These are phyloP conservation scores for Condylostylus longicornis DNA, from an alignment of 1,140 invertebrate species.

Conservation along the genomic window DNA sequence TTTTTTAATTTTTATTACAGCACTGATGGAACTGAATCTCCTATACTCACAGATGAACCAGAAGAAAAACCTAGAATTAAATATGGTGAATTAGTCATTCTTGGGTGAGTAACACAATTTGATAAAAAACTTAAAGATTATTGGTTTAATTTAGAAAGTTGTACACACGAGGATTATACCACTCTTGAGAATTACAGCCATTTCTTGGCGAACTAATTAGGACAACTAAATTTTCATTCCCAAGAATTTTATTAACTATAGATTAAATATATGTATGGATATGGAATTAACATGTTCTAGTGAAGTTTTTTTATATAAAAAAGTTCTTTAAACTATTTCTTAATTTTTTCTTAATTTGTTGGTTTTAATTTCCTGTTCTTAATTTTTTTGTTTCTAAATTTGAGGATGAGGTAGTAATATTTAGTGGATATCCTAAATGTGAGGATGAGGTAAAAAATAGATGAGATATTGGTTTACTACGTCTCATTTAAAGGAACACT, in stretches of 20 bases:
- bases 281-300: conserved; percentile 3
- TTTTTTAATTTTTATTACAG: conserved; percentile 32
- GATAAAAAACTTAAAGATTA: not conserved
- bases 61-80: conserved; percentile 58
- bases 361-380: too few species aligned
- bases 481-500: too few species aligned
- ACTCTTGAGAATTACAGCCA: conserved; percentile 6
- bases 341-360: too few species aligned
- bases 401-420: too few species aligned
- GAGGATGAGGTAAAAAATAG: too few species aligned
- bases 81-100: conserved; percentile 86
- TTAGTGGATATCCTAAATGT: too few species aligned
- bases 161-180: conserved; percentile 9
- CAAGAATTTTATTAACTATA: not conserved
- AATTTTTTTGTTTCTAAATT: too few species aligned
- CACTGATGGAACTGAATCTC: conserved; percentile 54
- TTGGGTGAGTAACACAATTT: conserved; percentile 67
- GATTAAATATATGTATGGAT: not conserved
- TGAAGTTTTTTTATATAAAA: too few species aligned
- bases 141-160: conserved; percentile 3
- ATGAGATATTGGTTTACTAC: too few species aligned
- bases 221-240: not conserved
- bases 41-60: conserved; percentile 50
- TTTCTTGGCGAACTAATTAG: conserved; percentile 8
- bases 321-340: too few species aligned